Conservation (phyloP, 1,140 invertebrate species). For the Lasioglossum albipes region DNA sequence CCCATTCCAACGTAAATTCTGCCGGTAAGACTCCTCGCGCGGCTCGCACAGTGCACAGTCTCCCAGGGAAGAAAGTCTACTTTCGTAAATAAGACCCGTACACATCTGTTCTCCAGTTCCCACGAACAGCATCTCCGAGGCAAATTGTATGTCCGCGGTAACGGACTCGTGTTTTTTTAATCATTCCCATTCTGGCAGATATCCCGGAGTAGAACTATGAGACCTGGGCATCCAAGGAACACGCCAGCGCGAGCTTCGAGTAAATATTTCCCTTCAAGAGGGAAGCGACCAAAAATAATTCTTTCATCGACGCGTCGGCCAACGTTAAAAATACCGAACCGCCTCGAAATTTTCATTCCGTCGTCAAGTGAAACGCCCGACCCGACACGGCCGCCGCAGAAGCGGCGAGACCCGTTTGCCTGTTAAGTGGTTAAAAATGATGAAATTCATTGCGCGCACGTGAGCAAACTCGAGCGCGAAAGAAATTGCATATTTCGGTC, state of each 20-base stretch:
- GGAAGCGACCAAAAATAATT: neutral
- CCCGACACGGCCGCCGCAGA: neutral
- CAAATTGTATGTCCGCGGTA: neutral
- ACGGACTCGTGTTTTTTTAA: neutral
- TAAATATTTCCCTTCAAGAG: neutral
- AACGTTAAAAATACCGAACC: neutral
- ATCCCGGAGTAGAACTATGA: neutral
- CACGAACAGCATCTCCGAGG: neutral
- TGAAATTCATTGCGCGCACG: neutral
- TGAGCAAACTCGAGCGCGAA: neutral
- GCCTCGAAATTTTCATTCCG: neutral
- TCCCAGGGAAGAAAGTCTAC: neutral
- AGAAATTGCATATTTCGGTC: neutral
- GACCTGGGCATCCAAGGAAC: no score
- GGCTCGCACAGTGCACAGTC: neutral
- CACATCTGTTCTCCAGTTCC: neutral
- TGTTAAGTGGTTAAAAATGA: conserved; percentile 6
- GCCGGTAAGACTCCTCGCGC: neutral
- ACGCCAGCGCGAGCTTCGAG: no score
- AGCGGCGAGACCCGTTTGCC: neutral
- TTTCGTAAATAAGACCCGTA: neutral
- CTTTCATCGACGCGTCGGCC: neutral
- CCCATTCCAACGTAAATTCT: neutral
- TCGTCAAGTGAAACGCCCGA: neutral
- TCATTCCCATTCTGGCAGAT: neutral